Conservation (phyloP, 2,113 vertebrate species). For the Corapipo altera region DNA sequence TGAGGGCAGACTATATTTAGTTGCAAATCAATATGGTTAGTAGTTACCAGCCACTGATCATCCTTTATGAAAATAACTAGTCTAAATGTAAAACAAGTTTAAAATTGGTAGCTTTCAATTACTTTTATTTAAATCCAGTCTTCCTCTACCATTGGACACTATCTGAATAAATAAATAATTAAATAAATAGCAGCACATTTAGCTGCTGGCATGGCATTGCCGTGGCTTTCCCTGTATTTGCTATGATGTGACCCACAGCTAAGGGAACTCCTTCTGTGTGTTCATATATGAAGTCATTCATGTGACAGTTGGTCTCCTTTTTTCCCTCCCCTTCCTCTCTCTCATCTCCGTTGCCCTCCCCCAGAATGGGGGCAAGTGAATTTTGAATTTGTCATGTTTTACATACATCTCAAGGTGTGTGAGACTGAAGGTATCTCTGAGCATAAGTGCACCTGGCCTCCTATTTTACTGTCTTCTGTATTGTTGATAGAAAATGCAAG, state of each 20-base stretch:
- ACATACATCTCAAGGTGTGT: background rate
- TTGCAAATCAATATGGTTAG: background rate
- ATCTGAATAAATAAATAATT: background rate
- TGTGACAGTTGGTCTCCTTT: background rate
- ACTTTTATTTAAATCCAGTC: background rate
- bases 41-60: background rate
- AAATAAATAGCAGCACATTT: background rate
- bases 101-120: slow-evolving; percentile 8
- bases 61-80: background rate
- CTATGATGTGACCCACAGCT: background rate
- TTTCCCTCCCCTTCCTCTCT: background rate
- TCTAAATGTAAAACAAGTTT: background rate
- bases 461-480: background rate
- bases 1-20: background rate
- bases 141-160: background rate
- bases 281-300: background rate
- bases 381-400: background rate
- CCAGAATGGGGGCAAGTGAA: background rate
- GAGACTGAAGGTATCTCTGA: background rate
- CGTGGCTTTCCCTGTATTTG: background rate
- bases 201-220: background rate
- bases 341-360: background rate
- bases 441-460: background rate
- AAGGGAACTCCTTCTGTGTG: background rate
- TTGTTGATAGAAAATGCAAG: background rate